Evolutionary conservation across 2,888 invertebrate genomes (phyloP), one percentile per base, ranked within the genome.

Genomic region (Cyclophora punctaria): DNA sequence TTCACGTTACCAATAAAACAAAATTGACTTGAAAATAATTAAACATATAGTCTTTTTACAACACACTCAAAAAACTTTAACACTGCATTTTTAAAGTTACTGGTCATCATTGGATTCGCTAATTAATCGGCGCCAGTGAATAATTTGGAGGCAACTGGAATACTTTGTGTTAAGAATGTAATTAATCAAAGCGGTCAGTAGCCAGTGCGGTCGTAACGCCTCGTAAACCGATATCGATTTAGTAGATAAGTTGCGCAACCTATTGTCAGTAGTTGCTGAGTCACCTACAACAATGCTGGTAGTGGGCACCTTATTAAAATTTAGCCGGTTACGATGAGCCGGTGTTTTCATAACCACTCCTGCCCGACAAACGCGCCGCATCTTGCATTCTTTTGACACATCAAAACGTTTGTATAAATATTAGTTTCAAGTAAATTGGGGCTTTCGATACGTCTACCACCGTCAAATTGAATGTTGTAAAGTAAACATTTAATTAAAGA

Each of bases 261-360:
- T 62, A 85, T 88, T 87, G 87, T 88, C 71, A 71, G 65, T 81
- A 86, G 78, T 75, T 81, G 86, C 85, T 58, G 54, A 61, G 79
- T 88, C 87, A 88, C 64, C 62, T 58, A 66, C 66, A 75, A 86
- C 87, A 87, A 88, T 86, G 83, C 83, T 83, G 81, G 87, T 83
- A 85, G 87, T 87, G 81, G 84, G 80, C 79, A 84, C 81, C 88
- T 87, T 87, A 88, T 88, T 88, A 88, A 87, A 88, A 86, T 83
- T 84, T 83, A 75, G 80, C 82, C 77, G 79, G 78, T 75, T 75
- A 69, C 79, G 83, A 84, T 83, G 81, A 79, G 77, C 75, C 79
- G 79, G 73, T 87, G 86, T 87, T 88, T 83, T 88, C 80, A 85
- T 86, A 87, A 86, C 78, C 71, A 75, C 78, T 77, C 78, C 73